Evolutionary conservation across 64 coral and sea anemone genomes (phyloP).

Genomic region (Astreopora myriophthalma): DNA sequence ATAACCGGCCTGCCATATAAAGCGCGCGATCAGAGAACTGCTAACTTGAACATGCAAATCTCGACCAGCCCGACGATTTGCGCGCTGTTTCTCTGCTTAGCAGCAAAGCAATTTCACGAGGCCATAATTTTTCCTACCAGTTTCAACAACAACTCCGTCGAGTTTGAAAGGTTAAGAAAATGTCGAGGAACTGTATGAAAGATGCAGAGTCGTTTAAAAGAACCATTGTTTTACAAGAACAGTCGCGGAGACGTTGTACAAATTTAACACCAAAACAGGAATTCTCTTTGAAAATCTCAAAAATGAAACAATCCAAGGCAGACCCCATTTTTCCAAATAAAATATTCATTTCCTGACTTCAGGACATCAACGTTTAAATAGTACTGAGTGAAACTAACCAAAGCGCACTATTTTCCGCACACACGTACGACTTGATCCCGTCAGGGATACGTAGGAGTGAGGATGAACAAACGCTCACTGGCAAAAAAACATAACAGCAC

Average conservation of each 20-base stretch:
- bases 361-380: not conserved
- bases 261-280: not conserved
- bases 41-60: not conserved
- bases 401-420: not conserved
- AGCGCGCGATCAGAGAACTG: not conserved
- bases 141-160: not conserved
- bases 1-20: not conserved
- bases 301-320: not conserved
- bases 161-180: not conserved
- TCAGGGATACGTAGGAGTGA: not conserved
- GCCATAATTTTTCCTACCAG: conserved; percentile 5
- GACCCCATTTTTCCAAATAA: not conserved
- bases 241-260: not conserved
- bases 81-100: not conserved
- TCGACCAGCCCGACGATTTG: not conserved
- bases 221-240: not conserved
- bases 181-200: not conserved
- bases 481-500: not conserved
- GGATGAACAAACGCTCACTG: not conserved
- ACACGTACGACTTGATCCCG: not conserved
- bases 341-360: not conserved
- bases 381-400: not conserved
- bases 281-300: not conserved
- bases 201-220: not conserved
- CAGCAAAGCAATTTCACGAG: not conserved